phyloP scores from a whole-genome alignment of 2,888 invertebrate genomes.

The Eupithecia inturbata region DNA sequence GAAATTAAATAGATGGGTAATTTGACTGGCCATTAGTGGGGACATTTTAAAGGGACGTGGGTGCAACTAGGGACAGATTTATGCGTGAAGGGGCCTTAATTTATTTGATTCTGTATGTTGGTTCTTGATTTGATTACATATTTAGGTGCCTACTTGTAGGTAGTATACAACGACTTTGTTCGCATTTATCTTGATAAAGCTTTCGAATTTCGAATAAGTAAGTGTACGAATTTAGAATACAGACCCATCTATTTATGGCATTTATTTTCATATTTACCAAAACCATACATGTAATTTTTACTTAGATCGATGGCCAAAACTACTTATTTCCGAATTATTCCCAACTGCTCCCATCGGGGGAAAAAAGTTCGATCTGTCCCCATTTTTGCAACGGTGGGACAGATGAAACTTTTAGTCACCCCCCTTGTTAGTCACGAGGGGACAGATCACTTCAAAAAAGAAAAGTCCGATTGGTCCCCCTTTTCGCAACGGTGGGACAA shows the following conservation, averaged over 20 bases:
- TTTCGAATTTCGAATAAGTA: neutral
- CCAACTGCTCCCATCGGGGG: too few species aligned
- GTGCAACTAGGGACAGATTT: conserved; percentile 70
- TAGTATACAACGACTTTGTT: neutral
- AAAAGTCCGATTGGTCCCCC: too few species aligned
- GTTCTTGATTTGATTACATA: conserved; percentile 43
- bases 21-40: conserved; percentile 78
- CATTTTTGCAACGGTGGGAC: too few species aligned
- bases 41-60: conserved; percentile 66
- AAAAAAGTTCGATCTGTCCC: too few species aligned
- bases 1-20: conserved; percentile 84
- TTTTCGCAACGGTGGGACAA: too few species aligned
- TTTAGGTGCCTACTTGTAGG: neutral
- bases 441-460: too few species aligned
- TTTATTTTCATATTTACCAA: too few species aligned
- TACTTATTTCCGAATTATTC: too few species aligned
- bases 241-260: neutral
- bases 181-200: neutral
- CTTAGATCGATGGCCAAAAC: too few species aligned
- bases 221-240: neutral
- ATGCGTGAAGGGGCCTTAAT: conserved; percentile 61
- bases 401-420: too few species aligned
- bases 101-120: conserved; percentile 56
- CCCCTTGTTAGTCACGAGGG: too few species aligned
- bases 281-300: too few species aligned